Evolutionary conservation across 2,797 vertebrate genomes (phyloP), one percentile per base, ranked within the genome.

Genomic region (Epinephelus awoara): DNA sequence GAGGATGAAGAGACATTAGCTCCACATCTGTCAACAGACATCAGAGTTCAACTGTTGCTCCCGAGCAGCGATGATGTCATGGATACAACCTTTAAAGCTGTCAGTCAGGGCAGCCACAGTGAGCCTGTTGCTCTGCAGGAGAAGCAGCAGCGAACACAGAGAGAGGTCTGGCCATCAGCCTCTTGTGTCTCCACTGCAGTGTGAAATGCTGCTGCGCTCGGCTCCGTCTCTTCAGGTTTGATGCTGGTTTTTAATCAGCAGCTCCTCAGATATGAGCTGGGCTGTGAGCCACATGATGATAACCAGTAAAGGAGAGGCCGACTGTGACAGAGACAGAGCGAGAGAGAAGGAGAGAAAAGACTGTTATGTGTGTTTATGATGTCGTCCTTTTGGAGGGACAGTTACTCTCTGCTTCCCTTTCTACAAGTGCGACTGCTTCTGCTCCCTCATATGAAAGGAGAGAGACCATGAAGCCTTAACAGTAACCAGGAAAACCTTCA

Each of bases 171-270:
- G 55, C 57, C 51, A 18, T 27, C 25, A 27, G 25, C 25, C 25
- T 27, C 25, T 27, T 27, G 25, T 27, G 25, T 27, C 25, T 27
- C 58, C 62, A 27, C 83, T 57, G 67, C 42, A 11, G 68, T 68
- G 77, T 72, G 66, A 83, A 69, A 68, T 61, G 44, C 29, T 59
- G 47, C 67, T 61, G 25, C 9, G 40, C 70, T 59, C 8, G 25
- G 25, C 77, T 63, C 75, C 73, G 42, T 23, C 75, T 80, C 55
- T 44, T 78, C 61, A 65, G 68, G 52, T 70, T 18, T 72, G 56
- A 75, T 71, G 61, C n/a, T 18, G 44, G 51, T 67, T 82, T 62
- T 66, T 62, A 59, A 79, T 80, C 79, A 68, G 71, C 80, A 58
- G 63, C 50, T 58, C 63, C 54, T 75, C 73, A 73, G 54, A 85